Percentiles rank a stretch among this genome's conserved stretches.
phyloP scores from a whole-genome alignment of 1,140 invertebrate genomes.

The Orius insidiosus region DNA sequence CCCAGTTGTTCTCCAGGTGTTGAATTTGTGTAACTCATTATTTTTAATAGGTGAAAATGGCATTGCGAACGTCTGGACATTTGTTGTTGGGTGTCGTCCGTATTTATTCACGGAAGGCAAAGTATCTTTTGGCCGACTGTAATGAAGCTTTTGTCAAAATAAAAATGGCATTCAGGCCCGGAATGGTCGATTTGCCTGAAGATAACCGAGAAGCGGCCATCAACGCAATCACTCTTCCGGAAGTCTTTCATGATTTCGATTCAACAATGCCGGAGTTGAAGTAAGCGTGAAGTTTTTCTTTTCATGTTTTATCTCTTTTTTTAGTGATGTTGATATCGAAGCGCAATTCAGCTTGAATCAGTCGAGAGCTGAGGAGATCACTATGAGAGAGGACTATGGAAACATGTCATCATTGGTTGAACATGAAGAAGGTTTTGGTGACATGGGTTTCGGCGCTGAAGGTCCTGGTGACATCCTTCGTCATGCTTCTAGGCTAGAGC shows the following conservation, averaged over 20 bases:
- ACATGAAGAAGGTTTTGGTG: conserved; percentile 80
- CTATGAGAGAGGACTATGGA: conserved; percentile 94
- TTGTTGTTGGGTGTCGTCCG: conserved; percentile 91
- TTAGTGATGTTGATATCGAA: conserved; percentile 79
- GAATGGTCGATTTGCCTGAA: conserved; percentile 93
- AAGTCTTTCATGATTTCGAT: conserved; percentile 95
- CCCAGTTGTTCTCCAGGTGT: too few relatives aligned
- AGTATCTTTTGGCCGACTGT: conserved; percentile 95
- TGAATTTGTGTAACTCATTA: too few relatives aligned
- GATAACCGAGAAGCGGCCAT: conserved; percentile 90
- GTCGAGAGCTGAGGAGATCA: conserved; percentile 95
- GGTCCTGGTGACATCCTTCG: conserved; percentile 66
- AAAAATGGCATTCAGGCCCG: conserved; percentile 97
- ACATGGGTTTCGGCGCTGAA: conserved; percentile 82
- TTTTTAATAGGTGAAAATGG: conserved; percentile 97
- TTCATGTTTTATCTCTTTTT: neutral
- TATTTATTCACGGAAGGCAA: conserved; percentile 97
- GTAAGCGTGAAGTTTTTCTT: conserved; percentile 10
- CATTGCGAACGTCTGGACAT: conserved; percentile 93
- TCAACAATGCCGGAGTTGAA: conserved; percentile 89
- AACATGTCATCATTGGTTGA: conserved; percentile 69
- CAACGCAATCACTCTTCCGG: conserved; percentile 86
- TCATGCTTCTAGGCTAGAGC: conserved; percentile 39
- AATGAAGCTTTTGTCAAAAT: conserved; percentile 99
- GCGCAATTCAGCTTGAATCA: conserved; percentile 93